phyloP scores from a whole-genome alignment of 2,113 vertebrate species.

The Siniperca knerii region DNA sequence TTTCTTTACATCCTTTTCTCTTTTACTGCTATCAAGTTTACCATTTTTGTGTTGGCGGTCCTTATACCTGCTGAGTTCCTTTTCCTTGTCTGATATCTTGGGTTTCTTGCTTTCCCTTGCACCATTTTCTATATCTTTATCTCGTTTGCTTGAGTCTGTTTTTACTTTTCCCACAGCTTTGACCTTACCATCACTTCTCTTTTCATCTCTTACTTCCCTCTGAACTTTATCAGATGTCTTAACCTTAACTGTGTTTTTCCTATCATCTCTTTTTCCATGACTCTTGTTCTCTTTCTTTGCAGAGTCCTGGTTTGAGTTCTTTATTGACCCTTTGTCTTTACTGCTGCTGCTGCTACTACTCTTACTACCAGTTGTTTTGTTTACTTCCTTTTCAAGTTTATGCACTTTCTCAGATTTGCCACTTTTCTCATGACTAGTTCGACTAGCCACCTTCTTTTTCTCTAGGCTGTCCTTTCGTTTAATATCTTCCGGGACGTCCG shows the following conservation, averaged over 20 bases:
- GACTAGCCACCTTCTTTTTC: constrained; percentile 70
- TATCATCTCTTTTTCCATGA: constrained; percentile 73
- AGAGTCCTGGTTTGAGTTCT: constrained; percentile 79
- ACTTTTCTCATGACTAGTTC: constrained; percentile 62
- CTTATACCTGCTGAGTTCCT: constrained; percentile 68
- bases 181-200: constrained; percentile 69
- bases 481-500: constrained; percentile 47
- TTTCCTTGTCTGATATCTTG: constrained; percentile 71
- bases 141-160: constrained; percentile 70
- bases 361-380: constrained; percentile 60
- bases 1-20: constrained; percentile 76
- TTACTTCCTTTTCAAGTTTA: constrained; percentile 69
- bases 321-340: constrained; percentile 62
- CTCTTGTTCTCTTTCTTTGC: constrained; percentile 81
- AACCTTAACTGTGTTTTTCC: constrained; percentile 69
- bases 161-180: constrained; percentile 80
- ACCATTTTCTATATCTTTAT: constrained; percentile 59
- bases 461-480: constrained; percentile 23
- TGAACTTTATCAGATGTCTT: constrained; percentile 74
- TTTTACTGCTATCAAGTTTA: constrained; percentile 67
- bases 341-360: constrained; percentile 55
- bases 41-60: constrained; percentile 81
- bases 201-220: constrained; percentile 66
- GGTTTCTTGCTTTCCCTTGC: constrained; percentile 73
- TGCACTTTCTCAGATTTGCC: constrained; percentile 63